phyloP scores from a whole-genome alignment of 1,140 invertebrate genomes.

The Apis cerana region DNA sequence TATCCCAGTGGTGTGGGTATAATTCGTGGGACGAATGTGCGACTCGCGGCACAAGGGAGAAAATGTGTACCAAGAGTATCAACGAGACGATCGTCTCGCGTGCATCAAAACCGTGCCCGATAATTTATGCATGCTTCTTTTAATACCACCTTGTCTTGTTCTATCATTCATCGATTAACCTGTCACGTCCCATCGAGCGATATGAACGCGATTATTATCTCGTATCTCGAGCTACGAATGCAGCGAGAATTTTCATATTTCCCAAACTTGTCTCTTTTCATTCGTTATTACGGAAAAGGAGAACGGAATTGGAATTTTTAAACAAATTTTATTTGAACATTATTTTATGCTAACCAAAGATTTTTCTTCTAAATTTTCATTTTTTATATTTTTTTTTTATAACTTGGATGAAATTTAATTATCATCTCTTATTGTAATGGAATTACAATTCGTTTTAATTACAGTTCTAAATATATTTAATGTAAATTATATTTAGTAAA shows the following conservation, averaged over 20 bases:
- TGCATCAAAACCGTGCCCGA: constrained; percentile 1
- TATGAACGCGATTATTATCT: background rate
- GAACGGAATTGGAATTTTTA: too few species aligned
- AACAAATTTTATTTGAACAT: background rate
- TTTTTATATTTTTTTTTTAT: too few species aligned
- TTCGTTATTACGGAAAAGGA: too few species aligned
- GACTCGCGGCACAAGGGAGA: background rate
- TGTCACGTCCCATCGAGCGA: background rate
- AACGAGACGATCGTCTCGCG: background rate
- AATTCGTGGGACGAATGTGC: background rate
- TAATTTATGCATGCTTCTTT: constrained; percentile 18
- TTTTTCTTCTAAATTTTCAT: too few species aligned
- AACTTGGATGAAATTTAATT: too few species aligned
- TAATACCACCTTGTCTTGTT: background rate
- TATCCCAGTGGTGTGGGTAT: background rate
- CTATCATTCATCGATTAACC: background rate
- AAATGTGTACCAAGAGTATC: background rate
- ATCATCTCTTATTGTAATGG: too few species aligned
- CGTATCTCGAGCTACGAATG: background rate
- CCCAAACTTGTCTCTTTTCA: background rate
- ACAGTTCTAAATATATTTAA: too few species aligned
- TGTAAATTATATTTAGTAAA: too few species aligned
- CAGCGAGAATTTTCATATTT: background rate
- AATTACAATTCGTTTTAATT: too few species aligned
- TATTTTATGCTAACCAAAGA: too few species aligned